phyloP scores from a whole-genome alignment of 92 coral and sea anemone species.

The Umimayanthus kanabou region DNA sequence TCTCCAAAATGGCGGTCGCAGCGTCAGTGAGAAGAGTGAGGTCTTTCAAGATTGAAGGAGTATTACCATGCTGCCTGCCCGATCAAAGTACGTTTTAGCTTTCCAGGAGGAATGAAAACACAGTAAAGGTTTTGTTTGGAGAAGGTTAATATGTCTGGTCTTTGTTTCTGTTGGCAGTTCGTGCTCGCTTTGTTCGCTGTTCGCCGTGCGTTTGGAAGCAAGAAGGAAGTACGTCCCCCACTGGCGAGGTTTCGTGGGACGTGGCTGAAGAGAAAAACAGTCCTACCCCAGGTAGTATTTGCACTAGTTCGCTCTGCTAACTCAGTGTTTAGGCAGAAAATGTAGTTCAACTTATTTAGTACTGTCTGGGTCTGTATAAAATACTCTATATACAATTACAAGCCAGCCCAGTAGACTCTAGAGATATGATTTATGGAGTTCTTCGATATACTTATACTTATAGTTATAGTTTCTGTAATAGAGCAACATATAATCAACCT shows the following conservation, averaged over 20 bases:
- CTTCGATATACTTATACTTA: too few relatives aligned
- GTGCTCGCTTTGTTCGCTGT: slow-evolving; percentile 4
- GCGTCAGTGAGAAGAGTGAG: not conserved
- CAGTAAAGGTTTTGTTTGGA: not conserved
- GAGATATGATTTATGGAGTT: too few relatives aligned
- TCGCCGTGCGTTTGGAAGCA: not conserved
- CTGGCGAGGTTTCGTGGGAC: slow-evolving; percentile 8
- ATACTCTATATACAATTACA: too few relatives aligned
- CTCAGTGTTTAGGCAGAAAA: not conserved
- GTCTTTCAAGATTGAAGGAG: not conserved
- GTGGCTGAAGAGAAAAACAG: not conserved
- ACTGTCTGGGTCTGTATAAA: too few relatives aligned
- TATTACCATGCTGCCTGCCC: not conserved
- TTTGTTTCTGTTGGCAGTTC: slow-evolving; percentile 5
- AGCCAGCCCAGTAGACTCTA: too few relatives aligned
- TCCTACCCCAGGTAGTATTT: not conserved
- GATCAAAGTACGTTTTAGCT: slow-evolving; percentile 6
- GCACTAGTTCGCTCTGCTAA: not conserved
- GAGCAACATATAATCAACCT: too few relatives aligned
- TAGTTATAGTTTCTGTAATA: too few relatives aligned
- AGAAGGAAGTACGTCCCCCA: not conserved
- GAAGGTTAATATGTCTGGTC: not conserved
- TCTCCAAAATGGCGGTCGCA: slow-evolving; percentile 22
- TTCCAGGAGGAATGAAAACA: not conserved
- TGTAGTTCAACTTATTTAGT: not conserved